Evolutionary conservation across 2,113 vertebrate species (phyloP).

Genomic region (Xenus cinereus): DNA sequence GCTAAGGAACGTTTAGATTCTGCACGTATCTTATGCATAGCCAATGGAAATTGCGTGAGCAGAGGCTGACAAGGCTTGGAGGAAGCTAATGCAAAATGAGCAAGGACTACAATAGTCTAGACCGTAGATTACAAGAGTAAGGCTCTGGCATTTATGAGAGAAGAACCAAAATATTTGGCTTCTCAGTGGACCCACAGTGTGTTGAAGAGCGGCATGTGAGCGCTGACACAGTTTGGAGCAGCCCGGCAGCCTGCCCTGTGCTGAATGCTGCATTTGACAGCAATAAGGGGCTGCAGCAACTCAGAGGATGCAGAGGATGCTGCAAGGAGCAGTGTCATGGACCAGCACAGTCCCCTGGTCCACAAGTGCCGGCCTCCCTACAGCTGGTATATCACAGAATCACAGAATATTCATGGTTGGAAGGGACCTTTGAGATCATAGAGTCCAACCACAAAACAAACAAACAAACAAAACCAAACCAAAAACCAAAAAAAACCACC

Average conservation of each 20-base stretch:
- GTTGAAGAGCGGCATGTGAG: neutral
- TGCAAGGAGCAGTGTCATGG: neutral
- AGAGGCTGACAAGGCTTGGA: neutral
- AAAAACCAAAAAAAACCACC: no score
- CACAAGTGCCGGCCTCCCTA: neutral
- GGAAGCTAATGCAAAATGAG: neutral
- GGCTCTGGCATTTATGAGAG: neutral
- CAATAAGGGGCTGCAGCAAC: neutral
- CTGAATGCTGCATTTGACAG: accelerated
- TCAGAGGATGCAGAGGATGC: neutral
- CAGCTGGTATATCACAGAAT: neutral
- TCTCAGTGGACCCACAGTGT: neutral
- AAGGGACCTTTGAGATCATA: no score
- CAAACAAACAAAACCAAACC: no score
- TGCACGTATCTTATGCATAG: neutral
- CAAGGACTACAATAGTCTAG: neutral
- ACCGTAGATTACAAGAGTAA: neutral
- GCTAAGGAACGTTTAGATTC: neutral
- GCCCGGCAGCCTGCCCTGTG: neutral
- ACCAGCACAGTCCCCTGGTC: neutral
- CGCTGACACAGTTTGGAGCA: neutral
- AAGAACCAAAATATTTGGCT: neutral
- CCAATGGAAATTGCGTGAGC: neutral
- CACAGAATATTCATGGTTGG: no score
- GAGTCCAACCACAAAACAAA: no score